Conservation (phyloP, 1,140 invertebrate species). For the Drosophila oshimai region DNA sequence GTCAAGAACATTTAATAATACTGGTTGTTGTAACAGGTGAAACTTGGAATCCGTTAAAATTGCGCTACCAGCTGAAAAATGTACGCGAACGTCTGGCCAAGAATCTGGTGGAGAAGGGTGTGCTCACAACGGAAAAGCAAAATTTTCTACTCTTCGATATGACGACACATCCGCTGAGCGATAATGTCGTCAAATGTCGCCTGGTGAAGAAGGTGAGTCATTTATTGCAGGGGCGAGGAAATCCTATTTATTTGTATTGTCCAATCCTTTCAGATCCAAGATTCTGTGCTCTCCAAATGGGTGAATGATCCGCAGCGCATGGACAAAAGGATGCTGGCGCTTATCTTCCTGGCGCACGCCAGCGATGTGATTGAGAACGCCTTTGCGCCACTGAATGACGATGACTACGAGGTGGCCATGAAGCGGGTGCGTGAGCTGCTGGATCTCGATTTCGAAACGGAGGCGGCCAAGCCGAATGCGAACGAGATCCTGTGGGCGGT, state of each 20-base stretch:
- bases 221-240: too few species aligned
- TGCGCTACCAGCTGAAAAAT: conserved; percentile 99
- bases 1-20: conserved; percentile 28
- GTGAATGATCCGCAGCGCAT: conserved; percentile 99
- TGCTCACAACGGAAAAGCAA: conserved; percentile 99
- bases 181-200: conserved; percentile 97
- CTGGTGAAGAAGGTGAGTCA: conserved; percentile 96
- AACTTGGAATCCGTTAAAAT: conserved; percentile 99
- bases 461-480: conserved; percentile 92
- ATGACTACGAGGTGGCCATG: conserved; percentile 99
- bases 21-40: conserved; percentile 88
- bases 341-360: conserved; percentile 97
- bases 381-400: conserved; percentile 98
- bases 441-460: conserved; percentile 98
- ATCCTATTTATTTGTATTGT: too few species aligned
- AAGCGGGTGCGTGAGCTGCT: conserved; percentile 96
- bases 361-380: conserved; percentile 99
- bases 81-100: conserved; percentile 99
- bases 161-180: conserved; percentile 99
- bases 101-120: conserved; percentile 99
- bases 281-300: conserved; percentile 97
- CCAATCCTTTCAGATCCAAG: conserved; percentile 93
- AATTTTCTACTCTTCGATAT: conserved; percentile 99
- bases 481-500: conserved; percentile 99
- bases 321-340: conserved; percentile 95